These are phyloP conservation scores for Physocephala rufipes DNA, from an alignment of 2,888 invertebrate species.

Conservation along the genomic window DNA sequence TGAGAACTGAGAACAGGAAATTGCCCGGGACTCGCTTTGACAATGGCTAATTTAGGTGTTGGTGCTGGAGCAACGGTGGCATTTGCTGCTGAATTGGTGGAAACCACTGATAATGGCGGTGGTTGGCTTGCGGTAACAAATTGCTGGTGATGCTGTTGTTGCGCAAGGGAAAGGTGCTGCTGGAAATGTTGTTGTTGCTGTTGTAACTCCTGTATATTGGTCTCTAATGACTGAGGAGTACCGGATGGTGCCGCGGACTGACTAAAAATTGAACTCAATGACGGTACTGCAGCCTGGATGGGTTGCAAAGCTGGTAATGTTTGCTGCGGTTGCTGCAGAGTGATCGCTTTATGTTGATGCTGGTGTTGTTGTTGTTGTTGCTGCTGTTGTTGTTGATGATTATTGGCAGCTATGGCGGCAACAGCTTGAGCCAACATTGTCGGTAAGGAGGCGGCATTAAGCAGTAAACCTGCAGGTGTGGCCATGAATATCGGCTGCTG, in stretches of 20 bases:
- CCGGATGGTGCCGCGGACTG: conserved; percentile 48
- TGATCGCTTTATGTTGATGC: conserved; percentile 35
- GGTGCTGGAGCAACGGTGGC: conserved; percentile 41
- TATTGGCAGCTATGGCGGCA: conserved; percentile 57
- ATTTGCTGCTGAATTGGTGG: conserved; percentile 32
- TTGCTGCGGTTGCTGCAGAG: conserved; percentile 46
- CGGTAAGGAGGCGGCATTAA: conserved; percentile 63
- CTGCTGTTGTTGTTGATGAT: conserved; percentile 53
- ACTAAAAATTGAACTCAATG: conserved; percentile 60
- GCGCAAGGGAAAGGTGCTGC: conserved; percentile 45
- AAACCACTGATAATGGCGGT: conserved; percentile 55
- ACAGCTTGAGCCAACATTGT: conserved; percentile 63
- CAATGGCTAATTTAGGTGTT: conserved; percentile 50
- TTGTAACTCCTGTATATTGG: conserved; percentile 39
- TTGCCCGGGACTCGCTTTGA: conserved; percentile 45
- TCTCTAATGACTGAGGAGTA: conserved; percentile 39
- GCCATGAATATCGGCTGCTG: conserved; percentile 65
- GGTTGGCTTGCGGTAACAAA: conserved; percentile 57
- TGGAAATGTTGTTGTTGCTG: conserved; percentile 51
- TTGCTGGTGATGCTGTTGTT: conserved; percentile 46
- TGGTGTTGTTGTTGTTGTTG: conserved; percentile 51
- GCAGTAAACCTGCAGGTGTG: conserved; percentile 61
- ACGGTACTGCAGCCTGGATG: conserved; percentile 56
- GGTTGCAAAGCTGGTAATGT: conserved; percentile 62
- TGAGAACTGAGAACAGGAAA: conserved; percentile 49